Conservation (phyloP, 2,797 vertebrate genomes). For the Rhynchotus rufescens region DNA sequence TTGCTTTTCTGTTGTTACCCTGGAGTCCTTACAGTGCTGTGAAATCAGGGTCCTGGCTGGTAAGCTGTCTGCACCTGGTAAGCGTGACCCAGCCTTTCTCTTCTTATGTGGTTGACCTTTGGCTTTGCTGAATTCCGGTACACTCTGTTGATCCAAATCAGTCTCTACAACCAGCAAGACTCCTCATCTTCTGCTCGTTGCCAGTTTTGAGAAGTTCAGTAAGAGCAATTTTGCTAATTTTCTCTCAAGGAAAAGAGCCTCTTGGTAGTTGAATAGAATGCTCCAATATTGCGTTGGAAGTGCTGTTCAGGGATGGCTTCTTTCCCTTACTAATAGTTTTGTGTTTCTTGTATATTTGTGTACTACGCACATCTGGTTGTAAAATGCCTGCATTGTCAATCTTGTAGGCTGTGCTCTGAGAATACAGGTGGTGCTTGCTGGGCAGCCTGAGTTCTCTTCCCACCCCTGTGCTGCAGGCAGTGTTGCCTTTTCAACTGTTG, state of each 20-base stretch:
- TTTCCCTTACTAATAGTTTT: neutral
- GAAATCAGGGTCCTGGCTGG: neutral
- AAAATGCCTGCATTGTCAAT: neutral
- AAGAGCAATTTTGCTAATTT: neutral
- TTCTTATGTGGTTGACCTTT: neutral
- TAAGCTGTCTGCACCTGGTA: neutral
- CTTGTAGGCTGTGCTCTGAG: neutral
- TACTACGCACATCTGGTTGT: neutral
- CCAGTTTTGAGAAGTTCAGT: neutral
- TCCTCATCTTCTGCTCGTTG: neutral
- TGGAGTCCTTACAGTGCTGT: neutral
- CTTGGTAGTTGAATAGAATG: neutral
- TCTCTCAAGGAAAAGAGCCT: neutral
- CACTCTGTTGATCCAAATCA: neutral
- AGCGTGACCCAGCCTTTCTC: rapidly evolving
- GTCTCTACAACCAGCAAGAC: neutral
- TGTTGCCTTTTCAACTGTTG: neutral
- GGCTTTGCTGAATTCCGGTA: neutral
- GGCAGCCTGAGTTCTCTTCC: neutral
- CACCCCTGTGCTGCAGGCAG: neutral
- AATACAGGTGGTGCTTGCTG: neutral
- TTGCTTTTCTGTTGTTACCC: neutral
- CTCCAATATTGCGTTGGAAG: neutral
- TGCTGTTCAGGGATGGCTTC: neutral
- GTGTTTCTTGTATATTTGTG: neutral